Conservation (phyloP, 1,140 invertebrate genomes). For the Phymastichus coffea region DNA sequence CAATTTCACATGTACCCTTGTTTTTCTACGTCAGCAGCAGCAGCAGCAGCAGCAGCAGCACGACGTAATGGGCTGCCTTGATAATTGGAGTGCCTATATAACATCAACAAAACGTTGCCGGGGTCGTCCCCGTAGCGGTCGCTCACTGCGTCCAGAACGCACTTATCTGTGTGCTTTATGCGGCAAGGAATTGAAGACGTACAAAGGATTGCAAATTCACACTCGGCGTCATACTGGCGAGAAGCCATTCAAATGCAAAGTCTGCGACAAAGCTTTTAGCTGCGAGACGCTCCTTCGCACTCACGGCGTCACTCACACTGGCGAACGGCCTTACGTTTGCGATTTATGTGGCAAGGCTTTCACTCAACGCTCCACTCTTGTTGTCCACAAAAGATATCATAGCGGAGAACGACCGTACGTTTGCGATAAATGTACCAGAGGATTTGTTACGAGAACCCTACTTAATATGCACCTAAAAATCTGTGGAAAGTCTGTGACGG, state of each 20-base stretch:
- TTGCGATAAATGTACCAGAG: conserved; percentile 68
- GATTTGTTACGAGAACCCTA: conserved; percentile 64
- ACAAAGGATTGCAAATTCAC: conserved; percentile 61
- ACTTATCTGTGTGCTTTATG: conserved; percentile 47
- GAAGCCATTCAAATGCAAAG: conserved; percentile 59
- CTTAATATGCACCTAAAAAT: too few relatives aligned
- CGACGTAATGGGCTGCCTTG: too few relatives aligned
- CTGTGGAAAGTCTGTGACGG: too few relatives aligned
- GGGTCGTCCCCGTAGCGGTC: conserved; percentile 11
- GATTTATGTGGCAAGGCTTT: conserved; percentile 74
- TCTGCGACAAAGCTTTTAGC: conserved; percentile 67
- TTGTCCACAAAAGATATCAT: conserved; percentile 75
- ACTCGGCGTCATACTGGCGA: conserved; percentile 58
- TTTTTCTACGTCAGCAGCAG: too few relatives aligned
- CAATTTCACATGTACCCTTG: too few relatives aligned
- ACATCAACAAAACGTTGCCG: too few relatives aligned
- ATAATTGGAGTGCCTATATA: too few relatives aligned
- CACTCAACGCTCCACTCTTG: conserved; percentile 74
- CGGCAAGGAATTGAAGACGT: conserved; percentile 43
- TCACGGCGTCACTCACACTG: conserved; percentile 66
- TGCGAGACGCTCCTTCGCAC: conserved; percentile 64
- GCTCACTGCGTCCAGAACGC: background rate
- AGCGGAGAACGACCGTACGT: conserved; percentile 76
- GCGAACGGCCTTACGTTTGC: conserved; percentile 67
- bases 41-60: too few relatives aligned